Evolutionary conservation across 2,888 invertebrate species (phyloP).

Genomic region (Rhagonycha fulva): DNA sequence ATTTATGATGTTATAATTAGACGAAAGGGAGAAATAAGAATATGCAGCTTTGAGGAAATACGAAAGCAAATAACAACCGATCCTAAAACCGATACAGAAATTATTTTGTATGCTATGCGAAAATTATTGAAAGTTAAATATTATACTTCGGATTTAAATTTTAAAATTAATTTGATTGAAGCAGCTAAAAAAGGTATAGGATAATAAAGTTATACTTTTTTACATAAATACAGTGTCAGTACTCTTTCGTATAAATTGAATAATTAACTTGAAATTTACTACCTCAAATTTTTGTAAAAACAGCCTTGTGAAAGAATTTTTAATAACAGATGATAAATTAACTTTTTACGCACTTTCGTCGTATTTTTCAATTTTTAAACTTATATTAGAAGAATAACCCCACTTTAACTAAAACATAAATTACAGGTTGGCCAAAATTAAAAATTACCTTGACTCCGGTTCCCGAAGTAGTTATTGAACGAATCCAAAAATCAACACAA

Average conservation of each 20-base stretch:
- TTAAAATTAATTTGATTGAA: slow-evolving; percentile 33
- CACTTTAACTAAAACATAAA: slow-evolving; percentile 14
- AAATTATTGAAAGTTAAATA: slow-evolving; percentile 31
- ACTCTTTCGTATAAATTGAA: background rate
- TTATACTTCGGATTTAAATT: slow-evolving; percentile 34
- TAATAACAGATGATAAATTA: background rate
- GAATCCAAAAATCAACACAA: slow-evolving; percentile 18
- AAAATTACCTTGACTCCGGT: slow-evolving; percentile 30
- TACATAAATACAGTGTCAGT: background rate
- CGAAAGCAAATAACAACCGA: background rate
- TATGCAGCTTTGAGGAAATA: slow-evolving; percentile 2
- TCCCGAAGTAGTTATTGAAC: slow-evolving; percentile 32
- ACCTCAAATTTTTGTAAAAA: background rate
- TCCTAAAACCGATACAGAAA: slow-evolving; percentile 26
- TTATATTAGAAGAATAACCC: background rate
- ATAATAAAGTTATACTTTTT: background rate
- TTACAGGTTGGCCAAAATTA: slow-evolving; percentile 35
- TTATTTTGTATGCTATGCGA: slow-evolving; percentile 35
- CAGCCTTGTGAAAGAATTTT: background rate
- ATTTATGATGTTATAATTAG: slow-evolving; percentile 41
- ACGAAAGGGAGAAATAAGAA: slow-evolving; percentile 16
- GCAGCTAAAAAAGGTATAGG: slow-evolving; percentile 38
- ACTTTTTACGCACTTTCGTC: background rate
- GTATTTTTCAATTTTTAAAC: background rate
- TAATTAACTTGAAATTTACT: background rate